Base-by-base conservation (phyloP, 2,888 invertebrate species). In the Gymnosoma rotundatum region DNA sequence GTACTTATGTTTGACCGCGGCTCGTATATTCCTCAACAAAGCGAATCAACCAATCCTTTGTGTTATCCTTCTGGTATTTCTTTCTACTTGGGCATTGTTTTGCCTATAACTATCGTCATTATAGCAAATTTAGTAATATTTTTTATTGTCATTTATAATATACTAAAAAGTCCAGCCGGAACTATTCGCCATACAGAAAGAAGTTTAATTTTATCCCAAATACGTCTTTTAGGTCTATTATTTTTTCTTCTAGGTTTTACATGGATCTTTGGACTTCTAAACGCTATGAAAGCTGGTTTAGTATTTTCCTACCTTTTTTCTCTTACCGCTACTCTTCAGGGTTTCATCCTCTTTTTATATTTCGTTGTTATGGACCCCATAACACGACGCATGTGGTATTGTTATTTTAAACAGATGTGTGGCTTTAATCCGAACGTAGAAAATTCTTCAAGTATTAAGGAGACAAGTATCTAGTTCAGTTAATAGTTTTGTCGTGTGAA, bases 301-400 rank as follows among this genome's bases (percentile, higher is more conserved):
- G 86, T 94, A n/a, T 94, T 94, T 91, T 94, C 94, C 0, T 94
- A 94, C 88, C 89, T 94, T 0, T 94, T 94, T 87, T 94, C 94
- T 88, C 88, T 94, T n/a, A 94, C 94, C 0, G 94, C 94, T 7
- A 94, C 94, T 0, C 88, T 94, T 20, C 94, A 94, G 88, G 94
- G 94, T 3, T 94, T 94, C 88, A 93, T 94, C 9, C 91, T 94
- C n/a, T 94, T 94, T 88, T 87, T 94, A 60, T 94, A 94, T 90
- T 94, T 94, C 88, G 92, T 94, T 52, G 90, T 94, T 67, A 93
- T 94, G 86, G 94, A 94, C 90, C 93, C 94, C 1, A 90, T 92
- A 14, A 94, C 94, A 9, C 92, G 94, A 67, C 93, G 92, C 60
- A 89, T 94, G 87, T 94, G 94, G 94, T 58, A 82, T 5, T 83